Evolutionary conservation across 2,113 vertebrate genomes (phyloP), one percentile per base, ranked within the genome.

Genomic region (Toxotes chatareus): DNA sequence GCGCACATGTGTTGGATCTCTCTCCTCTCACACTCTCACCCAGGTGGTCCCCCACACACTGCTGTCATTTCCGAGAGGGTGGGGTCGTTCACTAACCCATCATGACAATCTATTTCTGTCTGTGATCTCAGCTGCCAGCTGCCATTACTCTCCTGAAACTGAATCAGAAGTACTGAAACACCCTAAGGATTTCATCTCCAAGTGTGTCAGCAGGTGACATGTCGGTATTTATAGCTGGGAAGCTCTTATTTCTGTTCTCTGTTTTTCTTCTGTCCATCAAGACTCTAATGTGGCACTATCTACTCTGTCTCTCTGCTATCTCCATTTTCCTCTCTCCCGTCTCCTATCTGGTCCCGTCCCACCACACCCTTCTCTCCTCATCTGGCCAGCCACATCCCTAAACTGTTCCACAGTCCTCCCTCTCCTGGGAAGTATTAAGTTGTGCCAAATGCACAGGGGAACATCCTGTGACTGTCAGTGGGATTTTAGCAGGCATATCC

Each of bases 121-220:
- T 66, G 73, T 90, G 88, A 92, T 83, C 76, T 91, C 92, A 91
- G 88, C 91, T 89, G 88, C 85, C 78, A 66, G 53, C 79, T 82
- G 80, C 51, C 70, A 57, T 84, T 67, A 27, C 80, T 10, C 14
- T 49, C 71, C 70, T 1, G 11, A 67, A 56, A 69, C 76, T 72
- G 78, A 86, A 79, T 79, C 86, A 81, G 69, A 80, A 75, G 65
- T 7, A 16, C 73, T 53, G 77, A 85, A 89, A 82, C 66, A 56
- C 74, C 77, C 76, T 10, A n/a, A 57, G 63, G 79, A 70, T 89
- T 92, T 88, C 34, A 17, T 71, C 66, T 67, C 57, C 36, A 60
- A 69, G 74, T 60, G n/a, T 59, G 70, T 80, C 71, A 64, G 34
- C 4, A 19, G 68, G 40, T 21, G 71, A 85, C 79, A 53, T 46